phyloP scores from a whole-genome alignment of 2,888 invertebrate genomes.

The Platycnemis pennipes region DNA sequence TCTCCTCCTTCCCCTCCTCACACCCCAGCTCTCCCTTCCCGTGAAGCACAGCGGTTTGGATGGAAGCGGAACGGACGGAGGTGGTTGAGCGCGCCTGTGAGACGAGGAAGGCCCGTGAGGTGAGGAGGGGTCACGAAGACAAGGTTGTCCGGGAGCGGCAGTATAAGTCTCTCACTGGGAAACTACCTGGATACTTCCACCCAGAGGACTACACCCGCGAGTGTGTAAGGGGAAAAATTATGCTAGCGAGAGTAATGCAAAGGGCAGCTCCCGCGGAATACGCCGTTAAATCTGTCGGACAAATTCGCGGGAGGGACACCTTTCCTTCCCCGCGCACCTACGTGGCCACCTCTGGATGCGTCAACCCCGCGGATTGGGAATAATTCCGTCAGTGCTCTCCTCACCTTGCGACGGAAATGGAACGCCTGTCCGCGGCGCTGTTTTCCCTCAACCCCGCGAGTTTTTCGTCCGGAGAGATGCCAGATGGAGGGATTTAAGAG shows the following conservation, averaged over 20 bases:
- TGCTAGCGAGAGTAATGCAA: not conserved
- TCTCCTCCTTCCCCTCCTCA: not conserved
- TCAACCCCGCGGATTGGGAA: not conserved
- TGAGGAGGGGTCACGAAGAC: not conserved
- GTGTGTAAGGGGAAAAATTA: not conserved
- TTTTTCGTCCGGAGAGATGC: not conserved
- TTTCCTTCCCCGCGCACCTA: not conserved
- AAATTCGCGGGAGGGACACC: conserved; percentile 41
- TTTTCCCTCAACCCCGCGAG: not conserved
- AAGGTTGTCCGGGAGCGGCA: not conserved
- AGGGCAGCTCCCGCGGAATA: conserved; percentile 41
- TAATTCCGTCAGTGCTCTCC: not conserved
- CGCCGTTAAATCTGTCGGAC: conserved; percentile 61
- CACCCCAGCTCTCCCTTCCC: not conserved
- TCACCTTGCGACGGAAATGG: not conserved
- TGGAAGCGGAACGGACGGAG: conserved; percentile 31
- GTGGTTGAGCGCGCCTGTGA: not conserved
- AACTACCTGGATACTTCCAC: not conserved
- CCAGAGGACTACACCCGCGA: not conserved
- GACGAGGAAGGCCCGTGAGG: not conserved
- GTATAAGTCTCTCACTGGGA: not conserved
- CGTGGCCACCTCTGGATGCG: not conserved
- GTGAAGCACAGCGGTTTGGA: conserved; percentile 45
- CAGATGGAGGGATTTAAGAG: not conserved
- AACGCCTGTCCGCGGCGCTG: not conserved